These are phyloP conservation scores for Spilosoma lubricipeda DNA, from an alignment of 2,888 invertebrate species.

Conservation along the genomic window DNA sequence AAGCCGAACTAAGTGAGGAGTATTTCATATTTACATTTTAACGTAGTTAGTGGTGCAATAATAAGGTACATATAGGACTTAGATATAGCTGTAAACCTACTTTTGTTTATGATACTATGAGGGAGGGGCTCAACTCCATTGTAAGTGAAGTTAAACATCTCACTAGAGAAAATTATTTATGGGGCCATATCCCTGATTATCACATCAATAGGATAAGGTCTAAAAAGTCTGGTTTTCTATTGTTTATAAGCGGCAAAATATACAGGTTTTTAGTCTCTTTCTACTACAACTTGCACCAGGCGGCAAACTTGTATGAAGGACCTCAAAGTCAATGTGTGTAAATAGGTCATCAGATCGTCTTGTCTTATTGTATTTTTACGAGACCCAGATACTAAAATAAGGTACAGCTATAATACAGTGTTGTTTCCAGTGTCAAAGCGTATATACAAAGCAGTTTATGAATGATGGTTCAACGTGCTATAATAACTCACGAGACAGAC, in stretches of 20 bases:
- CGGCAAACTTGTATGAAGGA: background rate
- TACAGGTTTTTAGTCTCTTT: background rate
- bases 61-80: background rate
- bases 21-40: background rate
- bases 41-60: background rate
- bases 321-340: background rate
- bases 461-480: conserved; percentile 20
- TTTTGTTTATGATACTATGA: background rate
- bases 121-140: background rate
- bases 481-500: conserved; percentile 92
- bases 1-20: background rate
- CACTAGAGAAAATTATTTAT: background rate
- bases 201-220: background rate
- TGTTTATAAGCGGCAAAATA: too few species aligned
- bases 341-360: background rate
- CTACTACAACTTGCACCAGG: background rate
- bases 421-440: conserved; percentile 1
- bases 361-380: background rate
- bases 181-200: background rate
- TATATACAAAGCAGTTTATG: conserved; percentile 35
- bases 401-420: background rate
- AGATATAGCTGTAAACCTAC: background rate
- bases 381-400: background rate
- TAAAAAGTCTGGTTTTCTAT: background rate
- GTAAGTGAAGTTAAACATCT: background rate